Conservation (phyloP, 2,797 vertebrate genomes). For the Urophycis tenuis region DNA sequence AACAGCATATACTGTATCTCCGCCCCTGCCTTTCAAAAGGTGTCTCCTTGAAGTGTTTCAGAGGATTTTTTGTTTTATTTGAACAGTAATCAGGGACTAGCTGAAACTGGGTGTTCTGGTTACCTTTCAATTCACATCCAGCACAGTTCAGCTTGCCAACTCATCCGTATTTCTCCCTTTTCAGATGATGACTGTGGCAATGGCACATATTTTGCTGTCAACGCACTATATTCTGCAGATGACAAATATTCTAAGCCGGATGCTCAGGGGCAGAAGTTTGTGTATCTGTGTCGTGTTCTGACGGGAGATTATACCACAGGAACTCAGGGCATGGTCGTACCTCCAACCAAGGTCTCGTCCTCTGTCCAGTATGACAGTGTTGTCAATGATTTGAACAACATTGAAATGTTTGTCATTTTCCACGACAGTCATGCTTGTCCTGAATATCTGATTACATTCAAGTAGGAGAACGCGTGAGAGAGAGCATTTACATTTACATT, state of each 20-base stretch:
- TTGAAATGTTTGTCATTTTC: conserved; percentile 77
- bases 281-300: conserved; percentile 84
- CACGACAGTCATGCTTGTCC: conserved; percentile 82
- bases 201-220: conserved; percentile 83
- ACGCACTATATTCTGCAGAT: conserved; percentile 69
- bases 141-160: background rate
- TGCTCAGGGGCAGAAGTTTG: conserved; percentile 55
- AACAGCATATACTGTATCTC: background rate
- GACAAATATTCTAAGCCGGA: conserved; percentile 71
- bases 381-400: conserved; percentile 46
- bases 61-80: background rate
- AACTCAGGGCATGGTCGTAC: conserved; percentile 33
- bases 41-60: background rate
- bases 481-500: no score
- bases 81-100: background rate
- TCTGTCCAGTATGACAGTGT: conserved; percentile 72
- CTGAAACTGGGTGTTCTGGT: background rate
- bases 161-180: conserved; percentile 22
- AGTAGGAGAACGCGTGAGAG: conserved; percentile 24
- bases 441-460: conserved; percentile 85
- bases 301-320: conserved; percentile 70
- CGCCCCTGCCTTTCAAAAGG: background rate
- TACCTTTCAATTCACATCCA: background rate
- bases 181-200: conserved; percentile 72
- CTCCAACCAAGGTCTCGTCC: conserved; percentile 63